Evolutionary conservation across 2,888 invertebrate species (phyloP).

Genomic region (Camptogramma bilineatum): DNA sequence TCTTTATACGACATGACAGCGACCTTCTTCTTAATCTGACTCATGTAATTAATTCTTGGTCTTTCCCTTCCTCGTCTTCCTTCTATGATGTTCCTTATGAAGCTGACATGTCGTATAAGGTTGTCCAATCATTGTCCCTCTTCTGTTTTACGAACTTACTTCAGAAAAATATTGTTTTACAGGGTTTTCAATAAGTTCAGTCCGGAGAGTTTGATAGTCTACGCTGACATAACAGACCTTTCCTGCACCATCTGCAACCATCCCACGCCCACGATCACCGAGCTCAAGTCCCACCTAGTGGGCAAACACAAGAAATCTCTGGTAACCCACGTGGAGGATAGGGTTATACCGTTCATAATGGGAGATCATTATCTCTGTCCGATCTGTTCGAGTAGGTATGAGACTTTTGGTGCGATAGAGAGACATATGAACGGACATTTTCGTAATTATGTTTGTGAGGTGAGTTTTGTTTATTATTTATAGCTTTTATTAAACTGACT

Average conservation of each 20-base stretch:
- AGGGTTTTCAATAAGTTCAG: slow-evolving; percentile 41
- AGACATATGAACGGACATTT: slow-evolving; percentile 76
- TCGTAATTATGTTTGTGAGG: slow-evolving; percentile 71
- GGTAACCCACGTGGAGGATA: slow-evolving; percentile 63
- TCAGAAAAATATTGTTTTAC: background rate
- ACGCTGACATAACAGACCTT: slow-evolving; percentile 47
- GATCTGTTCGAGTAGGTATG: slow-evolving; percentile 66
- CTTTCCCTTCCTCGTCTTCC: no score
- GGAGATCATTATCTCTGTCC: slow-evolving; percentile 62
- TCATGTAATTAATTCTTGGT: no score
- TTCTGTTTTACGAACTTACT: no score
- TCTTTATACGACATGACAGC: no score
- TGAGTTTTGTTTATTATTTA: no score
- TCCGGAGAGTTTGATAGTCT: slow-evolving; percentile 65
- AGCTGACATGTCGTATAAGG: no score
- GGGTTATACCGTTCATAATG: slow-evolving; percentile 68
- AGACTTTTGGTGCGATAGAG: slow-evolving; percentile 74
- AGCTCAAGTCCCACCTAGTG: slow-evolving; percentile 64
- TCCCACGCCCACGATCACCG: slow-evolving; percentile 53
- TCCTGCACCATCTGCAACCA: slow-evolving; percentile 61
- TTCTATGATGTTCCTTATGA: no score
- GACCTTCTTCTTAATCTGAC: no score
- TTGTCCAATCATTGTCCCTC: no score
- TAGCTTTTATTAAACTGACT: no score
- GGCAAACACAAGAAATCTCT: slow-evolving; percentile 65